Base-by-base conservation (phyloP, 1,140 invertebrate species). In the Drosophila lacertosa region DNA sequence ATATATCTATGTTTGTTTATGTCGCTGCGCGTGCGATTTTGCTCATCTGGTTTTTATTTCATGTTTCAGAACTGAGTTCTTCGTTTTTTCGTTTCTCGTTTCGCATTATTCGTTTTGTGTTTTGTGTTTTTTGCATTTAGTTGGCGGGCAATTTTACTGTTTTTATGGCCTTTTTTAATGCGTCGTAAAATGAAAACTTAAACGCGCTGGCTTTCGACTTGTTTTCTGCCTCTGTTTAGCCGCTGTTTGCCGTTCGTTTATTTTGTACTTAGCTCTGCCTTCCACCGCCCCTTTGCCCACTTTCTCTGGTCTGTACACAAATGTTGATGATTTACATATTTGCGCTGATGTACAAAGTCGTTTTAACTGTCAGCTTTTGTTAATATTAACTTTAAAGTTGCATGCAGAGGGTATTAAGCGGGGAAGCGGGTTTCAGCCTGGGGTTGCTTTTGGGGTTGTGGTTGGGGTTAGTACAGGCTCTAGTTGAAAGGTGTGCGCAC, bases 141-240 rank as follows among this genome's bases (percentile, higher is more conserved):
- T 70, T 63, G 67, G 44, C 39, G 48, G 63, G 53, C 42, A 57
- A 57, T 57, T 42, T 65, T 39, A 39, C 44, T 51, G 22, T 69
- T 68, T 83, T 83, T 80, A 83, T 65, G 80, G 69, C 15, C 59
- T 65, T 69, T 76, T 83, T 83, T 86, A 80, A 80, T 83, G 81
- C 59, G 44, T 86, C 81, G 64, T 84, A 83, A 84, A 83, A 76
- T 68, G 66, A 60, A 83, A 78, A 79, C 51, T 73, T 81, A 77
- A 35, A 35, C 35, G 51, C 22, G 18, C 29, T 64, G 26, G 60
- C 50, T 64, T 70, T 48, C 35, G 37, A 29, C 22, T 57, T 20
- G 10, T 58, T 60, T 67, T 59, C 5, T 35, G 33, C 50, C 35
- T 33, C 7, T 18, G 39, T 22, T 18, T 33, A 33, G 55, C 16